Base-by-base conservation (phyloP, 2,113 vertebrate species). In the Sapayoa aenigma region DNA sequence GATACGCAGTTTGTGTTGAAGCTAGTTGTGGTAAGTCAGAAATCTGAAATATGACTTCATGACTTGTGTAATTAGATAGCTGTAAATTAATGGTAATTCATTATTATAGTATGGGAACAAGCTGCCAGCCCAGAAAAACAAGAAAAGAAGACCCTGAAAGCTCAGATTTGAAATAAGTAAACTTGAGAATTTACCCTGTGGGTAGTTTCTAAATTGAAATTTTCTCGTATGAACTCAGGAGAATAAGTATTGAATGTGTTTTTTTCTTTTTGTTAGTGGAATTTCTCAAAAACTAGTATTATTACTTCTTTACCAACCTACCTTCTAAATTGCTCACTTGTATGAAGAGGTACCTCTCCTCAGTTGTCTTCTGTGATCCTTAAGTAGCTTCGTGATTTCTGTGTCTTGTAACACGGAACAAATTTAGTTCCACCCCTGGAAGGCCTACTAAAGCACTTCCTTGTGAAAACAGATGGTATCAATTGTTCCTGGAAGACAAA, bases 401-500 rank as follows among this genome's bases (percentile, higher is more conserved):
- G 27, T 59, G 46, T 19, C 59, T 47, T 39, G 25, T 47, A 58
- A 79, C 14, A 58, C 27, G 37, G 59, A 62, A 69, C 14, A 85
- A 86, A 80, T 77, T 35, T 37, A 27, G 27, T 71, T 93, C 12
- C 71, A 68, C 72, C 78, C 77, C 80, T 28, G 39, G 85, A 66
- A 86, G 42, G 39, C 47, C 69, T 46, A 31, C 56, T 75, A 14
- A 55, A 89, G 52, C 68, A 67, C 62, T 69, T 95, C 3, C 55
- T 50, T 71, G 17, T 4, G 72, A 21, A 86, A 83, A 50, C 93
- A 95, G 90, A 83, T 85, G 84, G 87, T 23, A 9, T 6, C 72
- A 55, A 62, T 92, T 96, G 78, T 95, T 81, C 58, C 42, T 77
- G 11, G 9, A 25, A 90, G 24, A 95, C 90, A 95, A 96, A 91